Evolutionary conservation across 2,113 vertebrate species (phyloP).

Genomic region (Dascyllus trimaculatus): DNA sequence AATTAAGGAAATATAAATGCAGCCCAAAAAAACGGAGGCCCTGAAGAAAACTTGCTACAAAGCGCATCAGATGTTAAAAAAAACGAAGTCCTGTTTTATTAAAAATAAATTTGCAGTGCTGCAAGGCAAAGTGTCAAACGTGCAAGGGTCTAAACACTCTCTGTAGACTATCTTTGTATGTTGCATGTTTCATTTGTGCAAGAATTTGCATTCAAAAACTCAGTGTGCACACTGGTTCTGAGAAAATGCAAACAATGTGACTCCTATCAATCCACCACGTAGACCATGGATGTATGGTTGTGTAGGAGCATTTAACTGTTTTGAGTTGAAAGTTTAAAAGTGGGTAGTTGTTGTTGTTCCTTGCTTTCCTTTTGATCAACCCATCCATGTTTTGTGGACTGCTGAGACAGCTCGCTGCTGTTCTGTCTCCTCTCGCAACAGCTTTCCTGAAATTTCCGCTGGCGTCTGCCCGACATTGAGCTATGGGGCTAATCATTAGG

Average conservation of each 20-base stretch:
- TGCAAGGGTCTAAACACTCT: no score
- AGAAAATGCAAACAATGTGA: conserved; percentile 5
- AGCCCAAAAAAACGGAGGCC: not conserved
- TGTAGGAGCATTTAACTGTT: conserved; percentile 8
- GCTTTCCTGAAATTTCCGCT: conserved; percentile 81
- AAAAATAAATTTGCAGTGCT: no score
- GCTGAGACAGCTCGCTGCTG: conserved; percentile 62
- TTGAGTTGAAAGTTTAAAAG: conserved; percentile 47
- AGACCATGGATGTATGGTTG: not conserved
- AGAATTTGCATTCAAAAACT: no score
- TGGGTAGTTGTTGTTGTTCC: conserved; percentile 45
- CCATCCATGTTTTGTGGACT: conserved; percentile 32
- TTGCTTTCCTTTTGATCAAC: conserved; percentile 54
- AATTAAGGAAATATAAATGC: not conserved
- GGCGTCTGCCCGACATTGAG: conserved; percentile 88
- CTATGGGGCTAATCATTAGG: conserved; percentile 93
- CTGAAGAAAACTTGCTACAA: no score
- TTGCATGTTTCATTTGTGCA: no score
- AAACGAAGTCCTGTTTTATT: no score
- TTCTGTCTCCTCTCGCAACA: conserved; percentile 57
- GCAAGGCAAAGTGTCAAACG: no score
- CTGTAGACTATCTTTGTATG: no score
- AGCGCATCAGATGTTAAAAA: no score
- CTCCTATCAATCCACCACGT: not conserved
- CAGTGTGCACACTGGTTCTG: not conserved